These are phyloP conservation scores for Pangasius macronema DNA, from an alignment of 2,797 vertebrate genomes.

Conservation along the genomic window DNA sequence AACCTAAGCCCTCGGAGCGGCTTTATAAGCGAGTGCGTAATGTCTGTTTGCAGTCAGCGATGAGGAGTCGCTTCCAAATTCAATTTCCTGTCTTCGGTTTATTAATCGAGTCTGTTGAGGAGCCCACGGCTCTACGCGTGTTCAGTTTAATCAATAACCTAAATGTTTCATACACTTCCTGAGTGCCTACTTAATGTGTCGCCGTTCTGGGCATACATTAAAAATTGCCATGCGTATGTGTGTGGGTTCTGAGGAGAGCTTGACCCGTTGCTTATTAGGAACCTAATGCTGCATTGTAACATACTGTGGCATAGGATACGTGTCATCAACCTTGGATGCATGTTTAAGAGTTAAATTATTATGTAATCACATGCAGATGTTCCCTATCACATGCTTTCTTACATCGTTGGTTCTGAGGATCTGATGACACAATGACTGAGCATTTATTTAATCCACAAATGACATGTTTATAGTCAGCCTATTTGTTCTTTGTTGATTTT, in stretches of 20 bases:
- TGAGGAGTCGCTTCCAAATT: slow-evolving; percentile 54
- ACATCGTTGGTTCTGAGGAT: not conserved
- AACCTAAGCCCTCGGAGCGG: slow-evolving; percentile 33
- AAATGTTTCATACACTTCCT: slow-evolving; percentile 52
- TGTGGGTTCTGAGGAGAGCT: slow-evolving; percentile 52
- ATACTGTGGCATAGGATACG: not conserved
- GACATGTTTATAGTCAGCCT: not conserved
- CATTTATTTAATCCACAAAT: not conserved
- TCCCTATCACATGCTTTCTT: not conserved
- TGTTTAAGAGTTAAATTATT: not conserved
- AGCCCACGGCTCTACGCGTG: slow-evolving; percentile 43
- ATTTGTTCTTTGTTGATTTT: not conserved
- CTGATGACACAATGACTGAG: too few relatives aligned
- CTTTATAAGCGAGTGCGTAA: slow-evolving; percentile 44
- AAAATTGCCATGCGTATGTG: slow-evolving; percentile 52
- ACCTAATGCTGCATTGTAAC: not conserved
- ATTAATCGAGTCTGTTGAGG: slow-evolving; percentile 57
- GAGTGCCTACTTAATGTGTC: slow-evolving; percentile 56
- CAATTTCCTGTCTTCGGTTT: slow-evolving; percentile 54
- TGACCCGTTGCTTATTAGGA: slow-evolving; percentile 11
- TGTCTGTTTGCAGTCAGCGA: slow-evolving; percentile 49
- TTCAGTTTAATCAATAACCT: slow-evolving; percentile 56
- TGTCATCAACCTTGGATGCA: not conserved
- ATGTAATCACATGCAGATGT: not conserved
- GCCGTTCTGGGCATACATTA: slow-evolving; percentile 54